phyloP scores from a whole-genome alignment of 2,797 vertebrate genomes.

The Xiphophorus birchmanni region DNA sequence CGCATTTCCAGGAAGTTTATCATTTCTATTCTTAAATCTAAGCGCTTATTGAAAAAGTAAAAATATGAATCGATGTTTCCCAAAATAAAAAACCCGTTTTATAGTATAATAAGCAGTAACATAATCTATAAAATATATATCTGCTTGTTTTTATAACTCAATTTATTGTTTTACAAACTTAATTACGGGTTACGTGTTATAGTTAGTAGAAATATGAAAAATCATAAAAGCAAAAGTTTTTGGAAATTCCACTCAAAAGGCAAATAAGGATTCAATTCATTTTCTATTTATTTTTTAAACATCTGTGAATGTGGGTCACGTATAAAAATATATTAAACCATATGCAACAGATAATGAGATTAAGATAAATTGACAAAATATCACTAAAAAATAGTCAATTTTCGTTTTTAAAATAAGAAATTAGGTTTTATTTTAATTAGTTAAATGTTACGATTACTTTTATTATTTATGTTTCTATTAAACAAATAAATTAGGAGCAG shows the following conservation, averaged over 20 bases:
- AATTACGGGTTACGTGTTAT: not conserved
- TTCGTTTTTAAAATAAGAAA: not conserved
- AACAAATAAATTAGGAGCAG: not conserved
- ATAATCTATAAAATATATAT: not conserved
- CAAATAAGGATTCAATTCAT: not conserved
- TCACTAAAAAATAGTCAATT: not conserved
- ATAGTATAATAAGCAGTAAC: not conserved
- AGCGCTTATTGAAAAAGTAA: conserved; percentile 68
- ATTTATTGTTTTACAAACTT: not conserved
- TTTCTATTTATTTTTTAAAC: not conserved
- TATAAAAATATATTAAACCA: not conserved
- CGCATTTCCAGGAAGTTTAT: conserved; percentile 59
- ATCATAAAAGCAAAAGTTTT: not conserved
- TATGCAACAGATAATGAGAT: not conserved
- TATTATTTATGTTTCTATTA: not conserved
- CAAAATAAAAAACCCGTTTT: not conserved
- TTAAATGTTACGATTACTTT: not conserved
- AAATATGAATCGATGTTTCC: not conserved
- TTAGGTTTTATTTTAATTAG: too few relatives aligned
- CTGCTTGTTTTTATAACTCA: not conserved
- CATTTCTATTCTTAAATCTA: conserved; percentile 72
- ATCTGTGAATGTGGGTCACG: not conserved
- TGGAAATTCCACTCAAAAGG: not conserved
- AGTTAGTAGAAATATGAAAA: not conserved
- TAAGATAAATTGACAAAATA: not conserved